Conservation (phyloP, 2,888 invertebrate species). For the Philaethria dido region DNA sequence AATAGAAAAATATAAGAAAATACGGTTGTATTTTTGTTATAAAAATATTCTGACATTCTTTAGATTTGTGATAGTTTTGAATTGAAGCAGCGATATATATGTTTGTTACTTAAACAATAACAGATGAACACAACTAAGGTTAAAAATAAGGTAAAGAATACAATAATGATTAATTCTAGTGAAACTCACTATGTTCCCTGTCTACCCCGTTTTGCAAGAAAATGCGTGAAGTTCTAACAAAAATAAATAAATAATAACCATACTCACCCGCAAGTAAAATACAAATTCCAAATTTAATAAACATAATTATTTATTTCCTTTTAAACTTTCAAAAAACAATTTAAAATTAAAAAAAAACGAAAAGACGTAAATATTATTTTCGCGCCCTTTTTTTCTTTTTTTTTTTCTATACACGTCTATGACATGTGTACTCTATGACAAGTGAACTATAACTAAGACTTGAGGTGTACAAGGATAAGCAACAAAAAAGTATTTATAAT, state of each 20-base stretch:
- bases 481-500: not conserved
- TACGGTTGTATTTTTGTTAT: no score
- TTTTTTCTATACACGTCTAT: not conserved
- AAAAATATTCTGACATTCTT: no score
- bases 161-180: no score
- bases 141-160: no score
- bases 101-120: no score
- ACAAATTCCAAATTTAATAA: not conserved
- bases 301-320: not conserved
- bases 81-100: no score
- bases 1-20: no score
- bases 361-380: no score
- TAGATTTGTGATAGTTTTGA: no score
- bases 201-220: not conserved
- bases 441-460: conserved; percentile 3
- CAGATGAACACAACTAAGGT: no score
- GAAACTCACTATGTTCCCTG: not conserved
- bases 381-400: not conserved
- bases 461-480: not conserved
- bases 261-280: not conserved
- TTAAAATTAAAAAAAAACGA: no score
- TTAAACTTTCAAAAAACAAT: not conserved
- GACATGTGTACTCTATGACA: not conserved
- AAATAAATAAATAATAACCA: not conserved
- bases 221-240: not conserved